These are phyloP conservation scores for Ptychodera flava DNA, from an alignment of 35 echinoderm and acorn worm species.

Conservation along the genomic window DNA sequence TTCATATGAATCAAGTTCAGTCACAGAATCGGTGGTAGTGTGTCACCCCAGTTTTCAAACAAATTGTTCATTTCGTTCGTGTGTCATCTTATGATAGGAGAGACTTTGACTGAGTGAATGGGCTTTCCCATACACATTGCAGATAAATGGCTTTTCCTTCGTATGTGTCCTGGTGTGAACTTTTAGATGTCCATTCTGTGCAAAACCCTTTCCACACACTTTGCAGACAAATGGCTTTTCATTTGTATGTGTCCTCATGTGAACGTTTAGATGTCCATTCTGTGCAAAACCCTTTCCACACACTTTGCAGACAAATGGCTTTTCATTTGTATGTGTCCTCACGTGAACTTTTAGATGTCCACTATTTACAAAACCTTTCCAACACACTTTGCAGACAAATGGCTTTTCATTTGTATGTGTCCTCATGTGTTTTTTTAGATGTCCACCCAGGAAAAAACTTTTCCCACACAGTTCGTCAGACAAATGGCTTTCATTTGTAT, in stretches of 20 bases:
- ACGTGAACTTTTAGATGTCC: not conserved
- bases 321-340: not conserved
- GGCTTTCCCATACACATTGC: not conserved
- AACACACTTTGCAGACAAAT: not conserved
- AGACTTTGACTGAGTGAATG: no score
- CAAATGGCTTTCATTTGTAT: not conserved
- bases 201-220: not conserved
- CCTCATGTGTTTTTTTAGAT: not conserved
- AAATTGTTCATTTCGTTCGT: no score
- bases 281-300: not conserved
- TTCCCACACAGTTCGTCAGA: not conserved
- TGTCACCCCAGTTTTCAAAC: no score
- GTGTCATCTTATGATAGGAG: no score
- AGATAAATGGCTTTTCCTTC: not conserved
- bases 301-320: not conserved
- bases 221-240: not conserved
- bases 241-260: not conserved
- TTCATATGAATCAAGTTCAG: no score
- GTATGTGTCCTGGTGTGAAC: not conserved
- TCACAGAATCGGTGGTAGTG: no score
- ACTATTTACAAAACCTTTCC: not conserved
- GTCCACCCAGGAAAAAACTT: not conserved
- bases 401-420: not conserved
- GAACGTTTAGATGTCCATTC: not conserved
- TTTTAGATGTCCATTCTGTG: not conserved